Evolutionary conservation across 1,140 invertebrate genomes (phyloP), one percentile per base, ranked within the genome.

Genomic region (Anagrus nilaparvatae): DNA sequence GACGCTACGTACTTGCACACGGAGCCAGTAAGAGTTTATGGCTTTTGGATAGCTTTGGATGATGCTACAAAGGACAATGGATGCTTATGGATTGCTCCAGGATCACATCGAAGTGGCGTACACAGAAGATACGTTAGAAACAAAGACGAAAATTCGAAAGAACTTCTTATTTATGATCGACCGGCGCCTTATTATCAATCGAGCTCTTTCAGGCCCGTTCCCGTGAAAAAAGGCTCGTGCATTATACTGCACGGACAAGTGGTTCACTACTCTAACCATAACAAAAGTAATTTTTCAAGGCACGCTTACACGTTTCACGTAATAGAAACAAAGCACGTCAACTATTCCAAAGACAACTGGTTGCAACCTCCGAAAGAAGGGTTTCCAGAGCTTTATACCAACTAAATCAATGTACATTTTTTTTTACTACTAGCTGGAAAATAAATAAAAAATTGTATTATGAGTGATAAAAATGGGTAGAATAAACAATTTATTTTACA

Each of bases 251-350:
- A 98, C 55, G 93, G 93, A 0, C 78, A 87, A 59, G 90, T 97
- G 3, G 82, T 97, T 1, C 95, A 98, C 59, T 86, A 83, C 57
- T 97, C 93, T 58, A 83, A 86, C 29, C 64, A 73, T 6, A 99
- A 98, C 61, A 78, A 70, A 39, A 95, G 90, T 0, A 54, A 75
- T 1, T 77, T 79, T 38, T 83, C 88, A n/a, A 75, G 95, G 39
- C 84, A 93, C 50, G 88, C 87, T 3, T 98, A 98, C 64, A 97
- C 94, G 5, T 97, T 95, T 63, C 95, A 99, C 64, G 75, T 96
- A 1, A 76, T 89, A 37, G 94, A 98, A 62, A 78, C 78, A 37
- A 67, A 81, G 12, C 67, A 81, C 29, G 82, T 80, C 1, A 69
- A 73, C 38, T 97, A 85, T 63, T 80, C 82, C 1, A 64, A 78